Conservation (phyloP, 2,888 invertebrate genomes). For the Clitarchus hookeri region DNA sequence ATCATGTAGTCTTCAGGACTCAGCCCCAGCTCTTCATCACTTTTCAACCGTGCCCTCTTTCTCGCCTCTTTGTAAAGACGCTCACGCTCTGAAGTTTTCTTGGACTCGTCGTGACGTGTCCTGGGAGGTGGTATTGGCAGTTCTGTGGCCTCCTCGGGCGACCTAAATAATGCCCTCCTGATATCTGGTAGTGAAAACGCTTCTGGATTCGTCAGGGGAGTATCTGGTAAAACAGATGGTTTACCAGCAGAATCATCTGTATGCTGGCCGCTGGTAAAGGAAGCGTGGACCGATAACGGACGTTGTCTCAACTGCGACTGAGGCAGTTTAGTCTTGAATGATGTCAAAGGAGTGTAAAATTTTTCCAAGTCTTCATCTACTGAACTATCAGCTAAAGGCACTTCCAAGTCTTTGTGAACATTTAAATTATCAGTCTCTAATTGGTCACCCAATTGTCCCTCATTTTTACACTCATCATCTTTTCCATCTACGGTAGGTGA, state of each 20-base stretch:
- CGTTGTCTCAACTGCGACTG: constrained; percentile 33
- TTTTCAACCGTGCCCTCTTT: constrained; percentile 68
- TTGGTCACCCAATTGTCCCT: not conserved
- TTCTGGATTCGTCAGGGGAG: constrained; percentile 51
- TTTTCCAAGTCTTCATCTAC: constrained; percentile 36
- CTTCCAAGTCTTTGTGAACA: constrained; percentile 36
- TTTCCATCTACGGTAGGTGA: constrained; percentile 53
- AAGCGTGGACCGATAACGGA: constrained; percentile 43
- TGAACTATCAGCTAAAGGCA: constrained; percentile 40
- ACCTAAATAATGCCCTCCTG: constrained; percentile 50
- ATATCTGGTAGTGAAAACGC: constrained; percentile 56
- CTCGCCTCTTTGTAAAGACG: constrained; percentile 65
- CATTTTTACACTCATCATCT: not conserved
- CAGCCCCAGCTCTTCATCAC: constrained; percentile 74
- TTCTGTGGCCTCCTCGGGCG: constrained; percentile 52
- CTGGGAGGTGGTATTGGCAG: constrained; percentile 61
- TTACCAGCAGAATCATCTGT: constrained; percentile 27
- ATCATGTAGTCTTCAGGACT: constrained; percentile 69
- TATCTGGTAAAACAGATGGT: constrained; percentile 40
- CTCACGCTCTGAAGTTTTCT: constrained; percentile 61
- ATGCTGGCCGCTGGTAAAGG: constrained; percentile 36
- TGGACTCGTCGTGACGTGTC: constrained; percentile 56
- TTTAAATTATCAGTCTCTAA: constrained; percentile 25
- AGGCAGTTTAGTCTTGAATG: constrained; percentile 36
- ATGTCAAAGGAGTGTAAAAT: constrained; percentile 42